Evolutionary conservation across 1,140 invertebrate species (phyloP).

Genomic region (Procambarus clarkii): DNA sequence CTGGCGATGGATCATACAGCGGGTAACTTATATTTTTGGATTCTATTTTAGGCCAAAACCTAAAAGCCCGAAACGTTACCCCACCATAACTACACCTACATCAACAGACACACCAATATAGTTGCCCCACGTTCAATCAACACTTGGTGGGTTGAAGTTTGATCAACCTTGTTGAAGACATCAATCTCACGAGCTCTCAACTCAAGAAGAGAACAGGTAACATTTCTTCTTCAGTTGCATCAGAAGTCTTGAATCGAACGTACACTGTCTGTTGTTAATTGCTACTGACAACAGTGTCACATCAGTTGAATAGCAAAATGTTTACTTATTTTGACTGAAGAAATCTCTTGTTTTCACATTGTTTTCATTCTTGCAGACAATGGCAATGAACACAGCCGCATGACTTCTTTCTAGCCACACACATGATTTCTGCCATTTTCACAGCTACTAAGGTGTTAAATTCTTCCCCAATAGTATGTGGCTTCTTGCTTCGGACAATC

Average conservation of each 20-base stretch:
- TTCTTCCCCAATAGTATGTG: no score
- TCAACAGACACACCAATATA: conserved; percentile 20
- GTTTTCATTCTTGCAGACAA: no score
- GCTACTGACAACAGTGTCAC: conserved; percentile 27
- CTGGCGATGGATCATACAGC: conserved; percentile 43
- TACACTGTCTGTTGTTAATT: conserved; percentile 18
- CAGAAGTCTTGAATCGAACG: conserved; percentile 14
- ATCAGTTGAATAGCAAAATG: conserved; percentile 29
- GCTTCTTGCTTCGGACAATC: no score
- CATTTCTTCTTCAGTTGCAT: conserved; percentile 38
- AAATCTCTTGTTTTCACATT: conserved; percentile 1
- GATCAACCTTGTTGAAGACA: conserved; percentile 37
- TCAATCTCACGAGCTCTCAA: conserved; percentile 15
- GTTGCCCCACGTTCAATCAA: conserved; percentile 16
- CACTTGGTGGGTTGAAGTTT: conserved; percentile 12
- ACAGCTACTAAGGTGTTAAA: no score
- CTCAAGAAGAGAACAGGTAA: conserved; percentile 15
- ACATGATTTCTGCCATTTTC: no score
- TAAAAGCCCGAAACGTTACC: conserved; percentile 18
- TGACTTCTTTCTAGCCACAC: no score
- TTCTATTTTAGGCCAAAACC: neutral
- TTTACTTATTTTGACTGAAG: conserved; percentile 8
- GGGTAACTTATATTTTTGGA: neutral
- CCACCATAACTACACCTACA: conserved; percentile 5
- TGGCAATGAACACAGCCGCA: no score